A percentile compares a stretch with the other conserved stretches of the same genome.
Conservation (phyloP, 1,140 invertebrate genomes). For the Drosophila guanche region DNA sequence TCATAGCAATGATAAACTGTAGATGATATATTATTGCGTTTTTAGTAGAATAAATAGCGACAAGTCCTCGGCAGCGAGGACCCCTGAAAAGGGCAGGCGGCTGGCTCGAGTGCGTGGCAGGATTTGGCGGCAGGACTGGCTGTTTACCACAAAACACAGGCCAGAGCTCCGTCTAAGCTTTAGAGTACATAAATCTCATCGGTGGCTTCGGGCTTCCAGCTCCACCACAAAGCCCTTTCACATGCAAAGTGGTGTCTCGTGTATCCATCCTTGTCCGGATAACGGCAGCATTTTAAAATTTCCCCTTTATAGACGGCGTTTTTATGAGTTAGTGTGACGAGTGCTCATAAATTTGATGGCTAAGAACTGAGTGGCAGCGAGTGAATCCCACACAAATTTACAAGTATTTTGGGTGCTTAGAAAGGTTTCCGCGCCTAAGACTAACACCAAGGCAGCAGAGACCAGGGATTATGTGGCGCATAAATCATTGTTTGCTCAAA, state of each 20-base stretch:
- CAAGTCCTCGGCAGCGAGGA: slow-evolving; percentile 29
- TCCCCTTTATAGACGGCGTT: slow-evolving; percentile 46
- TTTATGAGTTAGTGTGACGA: slow-evolving; percentile 77
- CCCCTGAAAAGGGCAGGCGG: neutral
- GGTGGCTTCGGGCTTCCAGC: slow-evolving; percentile 10
- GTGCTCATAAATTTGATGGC: slow-evolving; percentile 76
- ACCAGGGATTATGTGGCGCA: slow-evolving; percentile 37
- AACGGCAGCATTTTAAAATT: slow-evolving; percentile 41
- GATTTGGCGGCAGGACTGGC: slow-evolving; percentile 38
- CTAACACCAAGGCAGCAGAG: slow-evolving; percentile 24
- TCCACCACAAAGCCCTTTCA: slow-evolving; percentile 53
- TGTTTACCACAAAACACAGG: slow-evolving; percentile 49
- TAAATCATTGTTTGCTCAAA: slow-evolving; percentile 32
- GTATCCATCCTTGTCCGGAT: slow-evolving; percentile 25
- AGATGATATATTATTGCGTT: slow-evolving; percentile 83
- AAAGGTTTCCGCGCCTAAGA: slow-evolving; percentile 37
- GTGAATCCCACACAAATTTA: slow-evolving; percentile 47
- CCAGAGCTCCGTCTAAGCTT: slow-evolving; percentile 42
- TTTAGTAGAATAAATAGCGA: slow-evolving; percentile 77
- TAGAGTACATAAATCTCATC: slow-evolving; percentile 59
- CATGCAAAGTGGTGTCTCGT: slow-evolving; percentile 72
- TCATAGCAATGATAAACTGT: slow-evolving; percentile 83
- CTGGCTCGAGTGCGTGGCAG: slow-evolving; percentile 28
- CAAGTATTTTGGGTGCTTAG: slow-evolving; percentile 63
- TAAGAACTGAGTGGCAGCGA: slow-evolving; percentile 55